A percentile compares a stretch with the other conserved stretches of the same genome.
Conservation (phyloP, 2,888 invertebrate genomes). For the Mycogona germanica region DNA sequence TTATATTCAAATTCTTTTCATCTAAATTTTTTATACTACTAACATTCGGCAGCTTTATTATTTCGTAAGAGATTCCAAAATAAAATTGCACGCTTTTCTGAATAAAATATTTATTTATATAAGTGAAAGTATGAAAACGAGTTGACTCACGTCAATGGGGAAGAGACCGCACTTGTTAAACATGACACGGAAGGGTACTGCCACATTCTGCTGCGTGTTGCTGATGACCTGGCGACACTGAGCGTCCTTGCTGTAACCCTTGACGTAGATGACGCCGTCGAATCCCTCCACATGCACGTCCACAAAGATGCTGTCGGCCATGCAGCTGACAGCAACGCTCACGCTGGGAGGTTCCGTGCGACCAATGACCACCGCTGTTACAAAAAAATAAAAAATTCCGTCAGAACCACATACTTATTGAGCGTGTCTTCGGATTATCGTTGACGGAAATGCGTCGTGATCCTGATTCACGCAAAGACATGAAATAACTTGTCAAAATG, state of each 20-base stretch:
- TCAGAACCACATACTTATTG: no score
- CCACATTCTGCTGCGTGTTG: slow-evolving; percentile 51
- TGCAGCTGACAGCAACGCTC: slow-evolving; percentile 53
- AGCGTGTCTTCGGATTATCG: not conserved
- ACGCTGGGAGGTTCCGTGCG: slow-evolving; percentile 15
- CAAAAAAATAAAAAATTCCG: not conserved
- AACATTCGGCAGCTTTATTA: not conserved
- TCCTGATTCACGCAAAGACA: not conserved
- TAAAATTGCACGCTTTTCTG: not conserved
- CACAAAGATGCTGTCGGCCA: slow-evolving; percentile 84
- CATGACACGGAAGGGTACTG: slow-evolving; percentile 71
- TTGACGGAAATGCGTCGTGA: not conserved
- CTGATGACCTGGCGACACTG: slow-evolving; percentile 71
- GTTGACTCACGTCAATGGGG: slow-evolving; percentile 61
- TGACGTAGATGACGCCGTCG: slow-evolving; percentile 82
- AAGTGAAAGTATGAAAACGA: not conserved
- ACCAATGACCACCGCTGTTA: not conserved
- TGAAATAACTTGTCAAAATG: not conserved
- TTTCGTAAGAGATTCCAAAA: not conserved
- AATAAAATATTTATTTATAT: not conserved
- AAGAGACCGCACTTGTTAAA: slow-evolving; percentile 86
- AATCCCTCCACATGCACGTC: slow-evolving; percentile 47
- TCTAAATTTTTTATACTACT: no score
- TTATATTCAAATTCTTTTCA: no score
- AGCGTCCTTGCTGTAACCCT: slow-evolving; percentile 88